These are phyloP conservation scores for Nomada flava DNA, from an alignment of 2,888 invertebrate species.

Conservation along the genomic window DNA sequence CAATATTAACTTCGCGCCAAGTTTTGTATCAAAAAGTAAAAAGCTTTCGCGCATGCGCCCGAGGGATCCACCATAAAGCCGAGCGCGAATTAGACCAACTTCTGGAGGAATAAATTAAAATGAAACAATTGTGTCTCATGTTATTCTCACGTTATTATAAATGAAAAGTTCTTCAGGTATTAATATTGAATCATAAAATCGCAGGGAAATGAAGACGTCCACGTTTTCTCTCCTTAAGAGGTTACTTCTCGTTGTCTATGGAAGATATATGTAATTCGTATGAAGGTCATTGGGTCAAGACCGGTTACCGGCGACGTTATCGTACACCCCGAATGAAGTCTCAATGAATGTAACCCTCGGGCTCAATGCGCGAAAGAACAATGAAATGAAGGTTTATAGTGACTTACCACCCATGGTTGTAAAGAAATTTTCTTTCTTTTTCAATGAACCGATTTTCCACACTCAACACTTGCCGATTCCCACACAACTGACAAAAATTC, in stretches of 20 bases:
- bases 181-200: not conserved
- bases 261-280: slow-evolving; percentile 64
- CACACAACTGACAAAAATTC: slow-evolving; percentile 72
- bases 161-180: not conserved
- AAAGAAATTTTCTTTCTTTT: slow-evolving; percentile 48
- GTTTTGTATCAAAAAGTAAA: slow-evolving; percentile 17
- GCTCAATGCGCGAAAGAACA: not conserved
- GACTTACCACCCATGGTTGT: slow-evolving; percentile 80
- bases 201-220: not conserved
- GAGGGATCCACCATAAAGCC: slow-evolving; percentile 3
- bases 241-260: slow-evolving; percentile 47
- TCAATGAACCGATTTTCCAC: slow-evolving; percentile 57
- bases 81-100: slow-evolving; percentile 47
- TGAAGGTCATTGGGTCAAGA: slow-evolving; percentile 82
- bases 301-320: slow-evolving; percentile 73
- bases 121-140: not conserved
- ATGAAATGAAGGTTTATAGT: not conserved
- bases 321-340: slow-evolving; percentile 43
- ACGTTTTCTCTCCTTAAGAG: slow-evolving; percentile 14
- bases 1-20: slow-evolving; percentile 47
- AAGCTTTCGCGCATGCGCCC: slow-evolving; percentile 37
- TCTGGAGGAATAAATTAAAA: slow-evolving; percentile 32
- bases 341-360: slow-evolving; percentile 52
- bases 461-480: slow-evolving; percentile 72
- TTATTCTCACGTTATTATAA: not conserved